These are phyloP conservation scores for Heterotilapia buettikoferi DNA, from an alignment of 2,113 vertebrate species.

Conservation along the genomic window DNA sequence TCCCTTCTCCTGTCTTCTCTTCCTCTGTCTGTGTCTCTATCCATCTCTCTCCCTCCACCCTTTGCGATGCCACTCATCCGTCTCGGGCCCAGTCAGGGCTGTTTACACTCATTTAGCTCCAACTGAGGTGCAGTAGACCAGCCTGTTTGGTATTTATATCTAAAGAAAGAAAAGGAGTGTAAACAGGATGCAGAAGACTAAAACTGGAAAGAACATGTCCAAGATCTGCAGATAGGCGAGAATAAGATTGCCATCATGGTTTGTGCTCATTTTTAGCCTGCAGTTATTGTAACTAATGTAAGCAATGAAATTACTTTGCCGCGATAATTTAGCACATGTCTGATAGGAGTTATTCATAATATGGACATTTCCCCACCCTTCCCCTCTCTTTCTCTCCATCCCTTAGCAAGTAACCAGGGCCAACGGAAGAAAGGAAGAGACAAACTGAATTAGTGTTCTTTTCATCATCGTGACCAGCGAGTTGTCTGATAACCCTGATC, in stretches of 20 bases:
- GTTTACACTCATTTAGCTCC: slow-evolving; percentile 63
- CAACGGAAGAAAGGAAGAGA: slow-evolving; percentile 56
- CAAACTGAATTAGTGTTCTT: slow-evolving; percentile 74
- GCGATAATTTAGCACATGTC: slow-evolving; percentile 51
- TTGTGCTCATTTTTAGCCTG: slow-evolving; percentile 5
- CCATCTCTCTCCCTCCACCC: slow-evolving; percentile 46
- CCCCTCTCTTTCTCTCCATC: slow-evolving; percentile 3
- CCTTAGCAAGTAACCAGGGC: slow-evolving; percentile 22
- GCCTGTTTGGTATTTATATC: slow-evolving; percentile 40
- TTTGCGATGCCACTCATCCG: slow-evolving; percentile 31
- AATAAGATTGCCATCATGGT: background rate
- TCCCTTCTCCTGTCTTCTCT: slow-evolving; percentile 18
- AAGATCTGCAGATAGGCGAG: background rate
- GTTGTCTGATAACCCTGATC: slow-evolving; percentile 70
- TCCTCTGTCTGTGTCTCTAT: slow-evolving; percentile 42
- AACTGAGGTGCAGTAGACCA: slow-evolving; percentile 20
- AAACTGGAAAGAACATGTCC: background rate
- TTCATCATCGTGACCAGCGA: slow-evolving; percentile 70
- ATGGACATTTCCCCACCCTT: slow-evolving; percentile 38
- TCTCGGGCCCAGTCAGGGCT: slow-evolving; percentile 45
- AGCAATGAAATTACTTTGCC: slow-evolving; percentile 32
- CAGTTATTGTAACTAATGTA: slow-evolving; percentile 42
- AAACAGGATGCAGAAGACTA: slow-evolving; percentile 13
- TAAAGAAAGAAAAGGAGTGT: background rate
- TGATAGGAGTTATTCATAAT: slow-evolving; percentile 53